Base-by-base conservation (phyloP, 2,888 invertebrate genomes). In the Rotaria macrura region DNA sequence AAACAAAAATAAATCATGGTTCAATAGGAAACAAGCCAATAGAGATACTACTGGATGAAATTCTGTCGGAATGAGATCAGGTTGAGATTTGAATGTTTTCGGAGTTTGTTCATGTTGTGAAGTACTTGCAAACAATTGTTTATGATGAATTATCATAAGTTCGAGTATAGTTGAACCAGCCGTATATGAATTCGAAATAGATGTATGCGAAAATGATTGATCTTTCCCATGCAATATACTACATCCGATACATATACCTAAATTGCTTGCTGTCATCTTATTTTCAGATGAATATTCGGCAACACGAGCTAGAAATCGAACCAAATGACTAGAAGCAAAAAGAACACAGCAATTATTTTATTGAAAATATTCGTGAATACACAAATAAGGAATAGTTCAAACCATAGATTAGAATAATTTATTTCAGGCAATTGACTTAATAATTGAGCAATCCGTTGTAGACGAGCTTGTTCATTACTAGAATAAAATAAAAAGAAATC, bases 231-330 rank as follows among this genome's bases (percentile, higher is more conserved):
- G 43, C n/a, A 79, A 43, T 12, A 79, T 40, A 79, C 43, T 79
- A 79, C 79, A 79, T 79, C 79, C 79, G n/a, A 79, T 43, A 79
- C 79, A 79, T 14, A 79, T 79, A 14, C 25, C 79, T 43, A 79
- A 79, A 79, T 79, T 79, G 3, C 3, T 23, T 79, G 79, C 3
- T 23, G 40, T 79, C 79, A 79, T 79, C 14, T 43, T 79, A 79
- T 79, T 79, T 79, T 79, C 79, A n/a, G 43, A n/a, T 79, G 43
- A 43, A 79, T 79, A 43, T 79, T 79, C 43, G 14, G 40, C 43
- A n/a, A 79, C 79, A 25, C 43, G 40, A n/a, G 79, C 0, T 79
- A 79, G 43, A 9, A 79, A 79, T n/a, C 43, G 79, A 79, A 79
- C 79, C n/a, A 79, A 79, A 79, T 79, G 43, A 79, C 79, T 79